Percentiles rank a stretch among this genome's conserved stretches.
phyloP scores from a whole-genome alignment of 2,888 invertebrate species.

The Eristalinus sepulchralis region DNA sequence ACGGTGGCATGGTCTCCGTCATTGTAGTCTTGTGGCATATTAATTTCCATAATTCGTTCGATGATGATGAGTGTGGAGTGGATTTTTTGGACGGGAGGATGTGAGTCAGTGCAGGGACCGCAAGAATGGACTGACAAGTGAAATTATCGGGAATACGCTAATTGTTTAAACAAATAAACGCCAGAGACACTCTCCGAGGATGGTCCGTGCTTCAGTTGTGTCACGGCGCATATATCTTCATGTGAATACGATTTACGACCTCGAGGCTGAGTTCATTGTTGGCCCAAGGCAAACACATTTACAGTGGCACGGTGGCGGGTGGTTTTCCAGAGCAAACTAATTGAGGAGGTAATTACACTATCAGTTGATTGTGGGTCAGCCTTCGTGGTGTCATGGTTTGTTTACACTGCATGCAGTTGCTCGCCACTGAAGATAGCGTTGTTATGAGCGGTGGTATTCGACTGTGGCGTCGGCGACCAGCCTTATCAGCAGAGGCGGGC shows the following conservation, averaged over 20 bases:
- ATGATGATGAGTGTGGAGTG: constrained; percentile 14
- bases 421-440: neutral
- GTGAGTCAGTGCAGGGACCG: constrained; percentile 28
- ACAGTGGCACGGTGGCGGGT: neutral
- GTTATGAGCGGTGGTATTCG: neutral
- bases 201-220: neutral
- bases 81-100: neutral
- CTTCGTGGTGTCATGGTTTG: constrained; percentile 34
- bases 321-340: constrained; percentile 52
- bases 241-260: constrained; percentile 36
- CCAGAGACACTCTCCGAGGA: neutral
- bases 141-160: constrained; percentile 49
- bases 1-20: neutral
- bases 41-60: constrained; percentile 68
- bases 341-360: constrained; percentile 63
- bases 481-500: neutral
- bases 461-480: too few species aligned
- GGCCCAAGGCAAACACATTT: constrained; percentile 28
- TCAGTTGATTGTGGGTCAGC: constrained; percentile 43
- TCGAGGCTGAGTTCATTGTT: constrained; percentile 29
- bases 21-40: constrained; percentile 57
- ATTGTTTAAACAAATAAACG: constrained; percentile 43
- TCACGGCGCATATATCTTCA: neutral
- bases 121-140: neutral
- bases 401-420: neutral